Evolutionary conservation across 1,140 invertebrate species (phyloP).

Genomic region (Diorhabda carinulata): DNA sequence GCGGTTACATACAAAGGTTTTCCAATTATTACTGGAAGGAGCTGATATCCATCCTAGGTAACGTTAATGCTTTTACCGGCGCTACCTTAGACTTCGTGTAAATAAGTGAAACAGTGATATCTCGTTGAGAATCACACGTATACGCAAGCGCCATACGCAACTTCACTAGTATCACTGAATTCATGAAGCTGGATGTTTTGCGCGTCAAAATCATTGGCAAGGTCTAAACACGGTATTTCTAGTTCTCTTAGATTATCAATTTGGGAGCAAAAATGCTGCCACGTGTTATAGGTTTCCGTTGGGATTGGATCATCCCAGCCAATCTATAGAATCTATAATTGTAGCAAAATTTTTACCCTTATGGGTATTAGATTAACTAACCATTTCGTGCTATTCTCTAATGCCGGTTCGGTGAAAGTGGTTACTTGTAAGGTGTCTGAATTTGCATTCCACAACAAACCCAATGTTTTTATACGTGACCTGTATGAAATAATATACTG

Average conservation of each 20-base stretch:
- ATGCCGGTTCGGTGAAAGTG: too few relatives aligned
- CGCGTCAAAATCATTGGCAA: not conserved
- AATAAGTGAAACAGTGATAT: not conserved
- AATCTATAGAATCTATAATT: too few relatives aligned
- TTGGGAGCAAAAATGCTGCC: not conserved
- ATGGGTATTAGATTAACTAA: too few relatives aligned
- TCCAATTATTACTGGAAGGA: not conserved
- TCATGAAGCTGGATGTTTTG: not conserved
- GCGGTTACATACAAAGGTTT: not conserved
- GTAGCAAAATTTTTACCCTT: too few relatives aligned
- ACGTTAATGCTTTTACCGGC: not conserved
- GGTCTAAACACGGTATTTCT: not conserved
- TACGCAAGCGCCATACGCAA: slow-evolving; percentile 1
- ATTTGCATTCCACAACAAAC: too few relatives aligned
- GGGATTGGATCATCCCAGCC: too few relatives aligned
- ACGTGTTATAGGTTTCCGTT: not conserved
- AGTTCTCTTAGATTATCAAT: not conserved
- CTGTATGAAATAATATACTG: too few relatives aligned
- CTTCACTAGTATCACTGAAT: not conserved
- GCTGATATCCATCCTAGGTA: not conserved
- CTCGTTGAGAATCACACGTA: not conserved
- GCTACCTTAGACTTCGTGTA: not conserved
- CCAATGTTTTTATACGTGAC: too few relatives aligned
- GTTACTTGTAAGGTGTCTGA: too few relatives aligned
- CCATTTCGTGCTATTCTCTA: too few relatives aligned